Evolutionary conservation across 2,797 vertebrate species (phyloP), one percentile per base, ranked within the genome.

Genomic region (Meda fulgida): DNA sequence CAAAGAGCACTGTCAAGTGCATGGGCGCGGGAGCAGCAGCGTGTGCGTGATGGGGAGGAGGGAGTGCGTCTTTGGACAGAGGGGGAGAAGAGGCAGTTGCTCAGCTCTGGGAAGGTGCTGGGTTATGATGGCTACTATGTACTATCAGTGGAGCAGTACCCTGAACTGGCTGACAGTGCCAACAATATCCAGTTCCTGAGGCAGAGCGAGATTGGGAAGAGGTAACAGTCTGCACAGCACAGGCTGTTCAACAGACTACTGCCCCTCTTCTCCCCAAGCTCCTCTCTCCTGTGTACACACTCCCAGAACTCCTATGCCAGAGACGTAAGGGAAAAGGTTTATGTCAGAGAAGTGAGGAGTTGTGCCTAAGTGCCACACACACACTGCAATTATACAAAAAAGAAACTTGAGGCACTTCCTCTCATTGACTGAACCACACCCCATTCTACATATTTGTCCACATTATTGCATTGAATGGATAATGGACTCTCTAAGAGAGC

Each of bases 151-250:
- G 98, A 99, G 96, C 98, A 99, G 96, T 99, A 99, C 95, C 97
- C 98, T 0, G 98, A 99, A 95, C 95, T 99, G 84, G 98, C 98
- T 19, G 98, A 99, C 96, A 99, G 97, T 34, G 97, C 97, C 81
- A 99, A 98, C 94, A 99, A 99, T 93, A 97, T 99, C 92, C 98
- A 99, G 94, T 99, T 99, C 93, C 94, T 99, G 89, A 95, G 98
- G 90, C 98, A 99, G 96, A 99, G 97, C 16, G 98, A 99, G 93
- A 99, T 99, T 91, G 98, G 98, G 81, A 97, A 96, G 94, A 99
- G 98, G 98, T 99, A 99, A 99, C 98, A 96, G 93, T 94, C 92
- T 93, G 93, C 95, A 88, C 89, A 66, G 80, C 53, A 87, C 77
- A 76, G 80, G 84, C 83, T 83, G 75, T 78, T 60, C 84, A n/a